Percentiles rank a stretch among this genome's conserved stretches.
Conservation (phyloP, 2,797 vertebrate genomes). For the Columba guinea region DNA sequence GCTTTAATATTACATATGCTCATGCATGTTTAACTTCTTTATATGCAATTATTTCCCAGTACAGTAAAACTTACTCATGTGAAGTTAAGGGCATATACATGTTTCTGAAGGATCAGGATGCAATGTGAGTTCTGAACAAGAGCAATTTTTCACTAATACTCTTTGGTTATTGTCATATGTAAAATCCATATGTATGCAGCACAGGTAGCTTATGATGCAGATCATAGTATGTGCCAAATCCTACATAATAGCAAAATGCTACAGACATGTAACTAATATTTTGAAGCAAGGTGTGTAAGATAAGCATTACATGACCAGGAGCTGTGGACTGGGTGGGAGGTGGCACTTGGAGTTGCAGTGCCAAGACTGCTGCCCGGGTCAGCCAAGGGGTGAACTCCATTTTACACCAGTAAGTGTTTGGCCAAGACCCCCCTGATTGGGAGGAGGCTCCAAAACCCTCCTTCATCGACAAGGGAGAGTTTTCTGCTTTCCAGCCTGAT, state of each 20-base stretch:
- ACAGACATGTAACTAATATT: background rate
- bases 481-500: background rate
- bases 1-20: background rate
- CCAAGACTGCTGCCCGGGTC: fast-evolving
- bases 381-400: background rate
- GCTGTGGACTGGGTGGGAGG: background rate
- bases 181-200: background rate
- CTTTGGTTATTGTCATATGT: background rate
- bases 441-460: background rate
- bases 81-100: background rate
- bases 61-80: background rate
- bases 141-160: background rate
- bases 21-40: background rate
- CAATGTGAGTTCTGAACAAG: background rate
- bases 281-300: background rate
- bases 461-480: background rate
- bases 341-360: background rate
- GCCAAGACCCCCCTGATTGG: background rate
- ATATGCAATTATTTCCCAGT: background rate
- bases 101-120: background rate
- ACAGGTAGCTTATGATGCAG: background rate
- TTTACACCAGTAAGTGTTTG: background rate
- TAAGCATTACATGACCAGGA: background rate
- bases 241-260: background rate
- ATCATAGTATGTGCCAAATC: background rate